phyloP scores from a whole-genome alignment of 1,140 invertebrate species.

The Polypedilum vanderplanki region DNA sequence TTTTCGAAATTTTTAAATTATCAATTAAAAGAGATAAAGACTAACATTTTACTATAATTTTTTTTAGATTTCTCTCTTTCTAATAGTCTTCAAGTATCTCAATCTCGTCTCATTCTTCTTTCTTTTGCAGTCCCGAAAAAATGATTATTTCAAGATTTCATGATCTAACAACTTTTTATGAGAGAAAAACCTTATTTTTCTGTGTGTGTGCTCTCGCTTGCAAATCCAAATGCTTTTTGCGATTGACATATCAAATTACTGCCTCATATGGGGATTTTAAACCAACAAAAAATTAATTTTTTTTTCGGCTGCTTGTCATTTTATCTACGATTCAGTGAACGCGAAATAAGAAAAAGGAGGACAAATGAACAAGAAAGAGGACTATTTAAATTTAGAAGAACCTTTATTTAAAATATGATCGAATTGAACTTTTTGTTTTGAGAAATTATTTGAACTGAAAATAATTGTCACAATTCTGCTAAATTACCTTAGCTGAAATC shows the following conservation, averaged over 20 bases:
- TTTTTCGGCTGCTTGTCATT: conserved; percentile 11
- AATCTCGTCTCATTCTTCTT: neutral
- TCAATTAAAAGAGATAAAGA: too few species aligned
- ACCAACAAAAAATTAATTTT: conserved; percentile 1
- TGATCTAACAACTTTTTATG: conserved; percentile 2
- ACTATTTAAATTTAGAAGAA: too few species aligned
- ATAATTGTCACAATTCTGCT: too few species aligned
- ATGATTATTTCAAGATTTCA: neutral
- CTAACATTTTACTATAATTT: too few species aligned
- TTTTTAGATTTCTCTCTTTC: neutral
- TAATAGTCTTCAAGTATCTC: neutral
- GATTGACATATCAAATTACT: conserved; percentile 28
- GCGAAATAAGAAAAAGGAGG: neutral
- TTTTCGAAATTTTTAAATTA: too few species aligned
- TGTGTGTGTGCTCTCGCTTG: neutral
- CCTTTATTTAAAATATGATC: too few species aligned
- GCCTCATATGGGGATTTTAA: neutral
- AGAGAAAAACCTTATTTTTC: too few species aligned
- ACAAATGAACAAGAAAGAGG: too few species aligned
- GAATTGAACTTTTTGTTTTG: too few species aligned
- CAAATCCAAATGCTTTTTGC: neutral
- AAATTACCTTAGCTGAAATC: too few species aligned
- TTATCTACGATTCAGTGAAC: conserved; percentile 27
- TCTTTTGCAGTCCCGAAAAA: neutral
- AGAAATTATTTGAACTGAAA: too few species aligned